These are phyloP conservation scores for Catamblyrhynchus diadema DNA, from an alignment of 2,797 vertebrate genomes.

Conservation along the genomic window DNA sequence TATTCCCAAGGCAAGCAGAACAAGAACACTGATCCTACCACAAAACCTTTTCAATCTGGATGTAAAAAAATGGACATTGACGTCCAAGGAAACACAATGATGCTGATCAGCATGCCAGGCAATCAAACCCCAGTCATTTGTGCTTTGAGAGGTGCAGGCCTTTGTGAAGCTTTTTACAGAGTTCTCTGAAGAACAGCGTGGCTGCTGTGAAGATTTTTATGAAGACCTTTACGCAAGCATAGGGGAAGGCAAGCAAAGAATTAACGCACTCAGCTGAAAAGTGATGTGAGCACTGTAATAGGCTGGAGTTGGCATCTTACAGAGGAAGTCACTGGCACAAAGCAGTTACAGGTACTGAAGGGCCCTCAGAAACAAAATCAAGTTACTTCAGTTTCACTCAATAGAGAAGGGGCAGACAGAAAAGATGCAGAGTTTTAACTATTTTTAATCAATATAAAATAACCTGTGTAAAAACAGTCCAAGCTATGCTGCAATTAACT, in stretches of 20 bases:
- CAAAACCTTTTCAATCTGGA: background rate
- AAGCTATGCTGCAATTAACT: background rate
- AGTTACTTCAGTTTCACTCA: background rate
- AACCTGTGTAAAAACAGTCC: background rate
- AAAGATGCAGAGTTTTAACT: background rate
- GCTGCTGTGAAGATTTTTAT: background rate
- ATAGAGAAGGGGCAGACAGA: background rate
- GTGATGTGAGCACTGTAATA: background rate
- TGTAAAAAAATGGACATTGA: background rate
- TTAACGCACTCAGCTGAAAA: background rate
- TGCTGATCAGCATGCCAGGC: background rate
- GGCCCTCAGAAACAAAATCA: background rate
- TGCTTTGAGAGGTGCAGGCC: background rate
- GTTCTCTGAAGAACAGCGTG: fast-evolving
- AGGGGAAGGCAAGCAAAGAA: background rate
- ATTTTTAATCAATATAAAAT: slow-evolving; percentile 37
- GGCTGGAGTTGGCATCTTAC: background rate
- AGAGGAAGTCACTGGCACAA: background rate
- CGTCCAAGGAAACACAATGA: fast-evolving
- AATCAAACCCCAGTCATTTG: background rate
- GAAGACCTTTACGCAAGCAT: background rate
- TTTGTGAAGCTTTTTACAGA: background rate
- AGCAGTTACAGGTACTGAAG: background rate
- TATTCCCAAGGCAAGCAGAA: background rate
- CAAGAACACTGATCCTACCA: background rate